A percentile compares a stretch with the other conserved stretches of the same genome.
phyloP scores from a whole-genome alignment of 2,888 invertebrate genomes.

The Drosophila cracens region DNA sequence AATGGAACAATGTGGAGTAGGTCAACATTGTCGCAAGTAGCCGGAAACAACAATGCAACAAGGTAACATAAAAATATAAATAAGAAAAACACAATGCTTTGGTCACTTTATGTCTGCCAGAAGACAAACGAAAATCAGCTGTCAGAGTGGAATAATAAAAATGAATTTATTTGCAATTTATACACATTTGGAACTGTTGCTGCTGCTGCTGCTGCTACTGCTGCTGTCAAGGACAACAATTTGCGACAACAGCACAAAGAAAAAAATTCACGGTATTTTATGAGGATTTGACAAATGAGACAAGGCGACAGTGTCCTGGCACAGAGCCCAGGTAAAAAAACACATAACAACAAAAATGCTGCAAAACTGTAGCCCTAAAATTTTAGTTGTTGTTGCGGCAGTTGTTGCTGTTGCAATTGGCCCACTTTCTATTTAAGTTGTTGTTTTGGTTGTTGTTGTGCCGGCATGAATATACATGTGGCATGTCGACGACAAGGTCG shows the following conservation, averaged over 20 bases:
- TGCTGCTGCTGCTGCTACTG: constrained; percentile 9
- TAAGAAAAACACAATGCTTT: constrained; percentile 6
- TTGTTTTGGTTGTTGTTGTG: constrained; percentile 28
- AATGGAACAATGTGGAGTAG: constrained; percentile 21
- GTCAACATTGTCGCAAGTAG: constrained; percentile 27
- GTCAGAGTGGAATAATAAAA: constrained; percentile 76
- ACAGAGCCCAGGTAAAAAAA: constrained; percentile 52
- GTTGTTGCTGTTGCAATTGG: constrained; percentile 48
- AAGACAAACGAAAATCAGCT: constrained; percentile 67
- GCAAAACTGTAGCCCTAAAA: constrained; percentile 60
- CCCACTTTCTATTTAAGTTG: constrained; percentile 52
- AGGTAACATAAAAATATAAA: constrained; percentile 4
- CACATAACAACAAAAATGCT: neutral
- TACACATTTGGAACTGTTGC: constrained; percentile 33
- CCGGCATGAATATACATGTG: constrained; percentile 79
- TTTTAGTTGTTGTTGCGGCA: constrained; percentile 49
- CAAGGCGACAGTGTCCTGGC: constrained; percentile 41
- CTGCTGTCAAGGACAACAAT: constrained; percentile 70
- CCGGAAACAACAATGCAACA: constrained; percentile 8
- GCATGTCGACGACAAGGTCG: constrained; percentile 66
- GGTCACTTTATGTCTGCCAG: constrained; percentile 34
- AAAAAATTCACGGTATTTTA: constrained; percentile 58
- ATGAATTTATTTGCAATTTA: constrained; percentile 72
- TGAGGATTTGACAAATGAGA: constrained; percentile 77
- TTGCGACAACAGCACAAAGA: constrained; percentile 43